Base-by-base conservation (phyloP, 2,888 invertebrate species). In the Drosophila histrio region DNA sequence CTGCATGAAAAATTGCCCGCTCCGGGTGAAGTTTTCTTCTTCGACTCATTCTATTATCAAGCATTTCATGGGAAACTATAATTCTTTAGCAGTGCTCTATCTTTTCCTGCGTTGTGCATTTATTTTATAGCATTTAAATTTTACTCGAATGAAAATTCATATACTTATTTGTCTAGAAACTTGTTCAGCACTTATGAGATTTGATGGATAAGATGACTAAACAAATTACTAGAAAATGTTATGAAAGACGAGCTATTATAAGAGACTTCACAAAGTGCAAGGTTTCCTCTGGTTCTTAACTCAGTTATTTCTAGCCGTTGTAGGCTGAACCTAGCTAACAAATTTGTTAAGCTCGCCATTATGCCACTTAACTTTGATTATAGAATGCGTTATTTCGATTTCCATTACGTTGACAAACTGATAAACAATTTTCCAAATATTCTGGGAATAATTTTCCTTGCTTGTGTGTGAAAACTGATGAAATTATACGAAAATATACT, bases 1-100 rank as follows among this genome's bases (percentile, higher is more conserved):
- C 81, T 81, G 78, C 82, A 82, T 82, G 85, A 82, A 81, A 87
- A 71, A 87, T 81, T 47, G 65, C 69, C 26, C 28, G 57, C 67
- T 62, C 24, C 49, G 26, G 39, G 41, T 17, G 8, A 38, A 52
- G 17, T 34, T 43, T 21, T 34, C 15, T 22, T 46, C 32, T 32
- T 24, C 7, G 30, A 11, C 36, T 38, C 21, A 17, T 62, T 36
- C 49, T 65, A 19, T 58, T 73, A 60, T 76, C 74, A 61, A 72
- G 50, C 39, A 68, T 63, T 61, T 60, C 41, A 43, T 43, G 39
- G 30, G 7, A 58, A 52, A 52, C 67, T 67, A 62, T 49, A 53
- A 63, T 60, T 59, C 72, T 57, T 6, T 34, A n/a, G 7, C 49
- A 21, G 6, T 30, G 3, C 11, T 22, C 15, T 49, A 5, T 26